These are phyloP conservation scores for Coecobrya sp. DNA, from an alignment of 2,888 invertebrate genomes.

Conservation along the genomic window DNA sequence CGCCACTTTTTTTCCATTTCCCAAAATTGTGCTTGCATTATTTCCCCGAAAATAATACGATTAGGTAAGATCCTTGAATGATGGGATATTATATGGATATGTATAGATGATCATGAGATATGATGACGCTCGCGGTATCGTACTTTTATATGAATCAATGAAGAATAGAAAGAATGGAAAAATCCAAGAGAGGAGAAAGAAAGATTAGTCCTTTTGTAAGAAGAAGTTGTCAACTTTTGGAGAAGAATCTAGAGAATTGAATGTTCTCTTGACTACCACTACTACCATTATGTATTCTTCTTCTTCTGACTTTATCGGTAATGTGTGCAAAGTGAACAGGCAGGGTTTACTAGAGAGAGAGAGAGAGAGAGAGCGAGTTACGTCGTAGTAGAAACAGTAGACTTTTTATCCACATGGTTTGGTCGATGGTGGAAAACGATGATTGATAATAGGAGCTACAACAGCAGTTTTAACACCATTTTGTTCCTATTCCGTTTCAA, in stretches of 20 bases:
- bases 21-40: neutral
- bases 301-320: no score
- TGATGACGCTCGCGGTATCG: no score
- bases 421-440: slow-evolving; percentile 52
- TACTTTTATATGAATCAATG: slow-evolving; percentile 2
- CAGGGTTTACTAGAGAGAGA: no score
- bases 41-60: slow-evolving; percentile 29
- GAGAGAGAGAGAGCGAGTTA: no score
- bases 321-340: no score
- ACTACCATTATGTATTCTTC: neutral
- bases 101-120: slow-evolving; percentile 17
- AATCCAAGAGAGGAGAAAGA: slow-evolving; percentile 33
- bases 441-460: slow-evolving; percentile 66
- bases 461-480: slow-evolving; percentile 16
- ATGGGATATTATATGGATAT: neutral
- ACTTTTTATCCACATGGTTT: slow-evolving; percentile 25
- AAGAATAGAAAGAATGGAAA: slow-evolving; percentile 12
- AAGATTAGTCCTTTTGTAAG: slow-evolving; percentile 65
- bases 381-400: neutral
- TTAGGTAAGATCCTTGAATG: slow-evolving; percentile 22
- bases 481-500: slow-evolving; percentile 35
- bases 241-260: slow-evolving; percentile 55
- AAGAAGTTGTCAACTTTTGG: slow-evolving; percentile 41
- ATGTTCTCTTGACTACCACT: neutral
- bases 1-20: neutral